Evolutionary conservation across 1,140 invertebrate species (phyloP), one percentile per base, ranked within the genome.

Genomic region (Drosophila jambulina): DNA sequence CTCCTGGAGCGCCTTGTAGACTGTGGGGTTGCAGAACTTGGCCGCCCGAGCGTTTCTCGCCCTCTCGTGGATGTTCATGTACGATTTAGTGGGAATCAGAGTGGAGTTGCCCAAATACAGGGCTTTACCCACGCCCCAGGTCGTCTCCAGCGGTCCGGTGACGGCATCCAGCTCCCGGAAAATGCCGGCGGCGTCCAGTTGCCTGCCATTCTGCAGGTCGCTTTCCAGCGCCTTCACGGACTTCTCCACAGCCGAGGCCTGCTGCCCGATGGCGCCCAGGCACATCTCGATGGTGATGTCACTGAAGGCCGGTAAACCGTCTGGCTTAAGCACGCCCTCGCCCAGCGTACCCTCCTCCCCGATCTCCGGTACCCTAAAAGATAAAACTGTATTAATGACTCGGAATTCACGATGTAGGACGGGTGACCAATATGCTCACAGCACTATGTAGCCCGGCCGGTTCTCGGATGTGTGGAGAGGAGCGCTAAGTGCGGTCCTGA

Each of bases 41-140:
- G 93, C 88, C 0, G 94, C 93, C 64, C 95, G 93, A 0, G 96
- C 96, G 84, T 94, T 94, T 56, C 94, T 93, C 1, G 96, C 96
- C 75, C 96, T 93, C 67, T 96, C 95, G 78, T 97, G 95, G 58
- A 98, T 96, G 65, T 95, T 94, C 61, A 96, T 92, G 82, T 97
- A 98, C 34, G 94, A 95, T 82, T 95, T 95, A 9, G 95, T 96
- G 10, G 97, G 95, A 94, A 97, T 97, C 23, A 96, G 80, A n/a
- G 95, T 95, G 78, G 95, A 95, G 86, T 96, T 96, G n/a, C 96
- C 96, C 56, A 96, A 93, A 88, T 96, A 97, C 13, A 98, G 93
- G 29, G 96, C 95, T 92, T 97, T 98, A 0, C 97, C 95, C 71
- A 97, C 94, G 34, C 96, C 96, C 96, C 97, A 98, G n/a, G 96